Base-by-base conservation (phyloP, 2,888 invertebrate genomes). In the Sminthurinus aureus region DNA sequence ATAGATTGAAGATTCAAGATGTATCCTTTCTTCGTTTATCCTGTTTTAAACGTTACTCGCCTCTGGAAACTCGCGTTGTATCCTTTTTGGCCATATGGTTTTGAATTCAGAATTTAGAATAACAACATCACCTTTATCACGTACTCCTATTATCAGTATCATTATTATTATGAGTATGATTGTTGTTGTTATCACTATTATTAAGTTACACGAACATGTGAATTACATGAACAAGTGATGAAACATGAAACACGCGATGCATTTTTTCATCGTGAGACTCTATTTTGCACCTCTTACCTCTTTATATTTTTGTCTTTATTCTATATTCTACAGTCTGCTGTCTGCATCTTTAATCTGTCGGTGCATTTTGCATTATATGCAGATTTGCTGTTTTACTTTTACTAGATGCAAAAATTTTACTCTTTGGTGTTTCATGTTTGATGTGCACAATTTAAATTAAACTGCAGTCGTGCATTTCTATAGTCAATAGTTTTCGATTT, bases 61-160 rank as follows among this genome's bases (percentile, higher is more conserved):
- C 71, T 71, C 71, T 71, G 71, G 71, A 71, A 71, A 71, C 71
- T 38, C 38, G n/a, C 15, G 64, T n/a, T 69, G 20, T 11, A 4
- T n/a, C 13, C 9, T 20, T 69, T 69, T 69, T 3, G 6, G 2
- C 24, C 71, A 71, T 24, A 71, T 71, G 71, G 26, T 26, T n/a
- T n/a, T n/a, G n/a, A n/a, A n/a, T n/a, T 71, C 24, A 24, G 13
- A 24, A 71, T 71, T 71, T 71, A 24, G 13, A 24, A 71, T 71
- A 71, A 71, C 26, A 71, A 71, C 71, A 71, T 71, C 26, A 71
- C 24, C 71, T 69, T 69, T 69, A 69, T 69, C n/a, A 38, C 38
- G 38, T 6, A 38, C 38, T 38, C 38, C 9, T 58, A 58, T 58
- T 58, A 58, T 58, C 9, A 58, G 2, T 18, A 58, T 58, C 9